phyloP scores from a whole-genome alignment of 2,888 invertebrate genomes.

The Troides oblongomaculatus region DNA sequence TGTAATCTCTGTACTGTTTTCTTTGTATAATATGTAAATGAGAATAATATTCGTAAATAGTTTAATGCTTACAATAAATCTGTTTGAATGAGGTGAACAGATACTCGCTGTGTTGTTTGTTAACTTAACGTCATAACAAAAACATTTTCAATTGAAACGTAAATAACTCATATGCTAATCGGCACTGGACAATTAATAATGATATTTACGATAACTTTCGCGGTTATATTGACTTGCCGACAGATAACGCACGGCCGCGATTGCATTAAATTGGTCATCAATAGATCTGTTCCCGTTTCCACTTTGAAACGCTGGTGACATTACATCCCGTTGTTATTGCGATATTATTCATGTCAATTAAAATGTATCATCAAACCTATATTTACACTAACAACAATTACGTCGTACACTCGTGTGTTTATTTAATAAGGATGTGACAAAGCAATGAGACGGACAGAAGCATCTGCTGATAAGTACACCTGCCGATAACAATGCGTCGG shows the following conservation, averaged over 20 bases:
- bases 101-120: background rate
- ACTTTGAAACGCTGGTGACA: conserved; percentile 48
- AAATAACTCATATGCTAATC: conserved; percentile 15
- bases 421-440: background rate
- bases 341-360: conserved; percentile 26
- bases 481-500: too few species aligned
- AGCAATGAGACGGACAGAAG: too few species aligned
- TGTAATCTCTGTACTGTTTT: background rate
- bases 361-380: conserved; percentile 13
- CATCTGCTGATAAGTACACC: too few species aligned
- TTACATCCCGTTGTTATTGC: conserved; percentile 33
- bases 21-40: too few species aligned
- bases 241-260: conserved; percentile 17
- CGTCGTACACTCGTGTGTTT: conserved; percentile 8
- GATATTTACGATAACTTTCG: conserved; percentile 17
- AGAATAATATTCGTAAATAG: background rate
- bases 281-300: conserved; percentile 60
- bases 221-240: conserved; percentile 14
- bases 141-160: conserved; percentile 16
- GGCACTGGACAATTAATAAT: conserved; percentile 8
- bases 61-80: background rate
- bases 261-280: conserved; percentile 63
- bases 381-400: conserved; percentile 4
- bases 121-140: background rate
- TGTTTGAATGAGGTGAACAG: background rate